phyloP scores from a whole-genome alignment of 2,113 vertebrate genomes.

The Monopterus albus region DNA sequence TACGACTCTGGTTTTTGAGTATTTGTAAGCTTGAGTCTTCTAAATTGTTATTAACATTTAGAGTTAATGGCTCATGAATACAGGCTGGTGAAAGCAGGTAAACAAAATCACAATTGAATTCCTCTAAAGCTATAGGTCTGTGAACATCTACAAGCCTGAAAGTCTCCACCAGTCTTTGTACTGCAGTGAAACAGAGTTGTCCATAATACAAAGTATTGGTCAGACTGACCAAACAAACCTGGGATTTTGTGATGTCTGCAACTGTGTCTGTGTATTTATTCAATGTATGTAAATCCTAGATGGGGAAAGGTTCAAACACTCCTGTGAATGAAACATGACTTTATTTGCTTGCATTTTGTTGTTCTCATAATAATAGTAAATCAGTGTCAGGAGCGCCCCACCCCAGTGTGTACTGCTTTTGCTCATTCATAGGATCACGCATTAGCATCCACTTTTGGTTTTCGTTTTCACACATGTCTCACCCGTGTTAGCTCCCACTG shows the following conservation, averaged over 20 bases:
- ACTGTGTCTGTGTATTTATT: conserved; percentile 75
- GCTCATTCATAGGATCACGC: conserved; percentile 54
- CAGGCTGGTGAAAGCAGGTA: too few relatives aligned
- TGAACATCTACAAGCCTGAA: conserved; percentile 72
- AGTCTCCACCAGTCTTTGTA: conserved; percentile 80
- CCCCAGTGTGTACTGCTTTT: background rate
- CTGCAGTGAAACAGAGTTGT: conserved; percentile 79
- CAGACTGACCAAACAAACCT: conserved; percentile 68
- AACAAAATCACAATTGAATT: conserved; percentile 32
- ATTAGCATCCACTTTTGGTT: conserved; percentile 22
- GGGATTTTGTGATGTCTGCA: conserved; percentile 79
- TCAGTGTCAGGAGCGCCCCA: conserved; percentile 16
- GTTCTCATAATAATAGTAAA: conserved; percentile 36
- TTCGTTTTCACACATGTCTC: conserved; percentile 45
- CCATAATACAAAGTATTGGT: conserved; percentile 64
- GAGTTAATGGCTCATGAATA: background rate
- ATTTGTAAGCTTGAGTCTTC: conserved; percentile 1
- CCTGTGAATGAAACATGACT: conserved; percentile 50
- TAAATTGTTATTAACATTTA: background rate
- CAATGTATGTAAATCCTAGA: conserved; percentile 69
- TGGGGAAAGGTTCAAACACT: conserved; percentile 53
- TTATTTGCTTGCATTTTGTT: conserved; percentile 46
- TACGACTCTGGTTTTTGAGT: background rate
- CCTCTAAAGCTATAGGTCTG: background rate
- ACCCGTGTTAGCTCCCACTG: conserved; percentile 37